phyloP scores from a whole-genome alignment of 2,797 vertebrate species.

The Muraenolepis orangiensis region DNA sequence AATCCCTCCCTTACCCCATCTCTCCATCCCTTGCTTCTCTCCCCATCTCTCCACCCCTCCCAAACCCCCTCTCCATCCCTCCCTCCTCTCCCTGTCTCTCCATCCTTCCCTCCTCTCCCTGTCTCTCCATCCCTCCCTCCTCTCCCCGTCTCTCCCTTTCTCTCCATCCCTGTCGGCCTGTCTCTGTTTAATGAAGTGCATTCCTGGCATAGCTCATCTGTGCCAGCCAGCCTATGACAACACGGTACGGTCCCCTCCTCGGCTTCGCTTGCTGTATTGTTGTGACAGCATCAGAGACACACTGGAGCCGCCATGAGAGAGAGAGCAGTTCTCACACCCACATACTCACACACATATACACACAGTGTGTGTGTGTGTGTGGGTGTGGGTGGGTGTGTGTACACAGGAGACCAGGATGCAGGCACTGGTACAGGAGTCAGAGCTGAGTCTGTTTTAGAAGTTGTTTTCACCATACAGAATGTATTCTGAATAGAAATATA shows the following conservation, averaged over 20 bases:
- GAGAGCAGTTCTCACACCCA: background rate
- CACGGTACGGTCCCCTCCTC: slow-evolving; percentile 29
- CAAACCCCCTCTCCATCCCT: background rate
- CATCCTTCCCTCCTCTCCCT: background rate
- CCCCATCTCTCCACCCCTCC: background rate
- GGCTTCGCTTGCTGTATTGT: slow-evolving; percentile 13
- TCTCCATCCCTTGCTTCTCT: background rate
- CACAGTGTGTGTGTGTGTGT: background rate
- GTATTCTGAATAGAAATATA: too few relatives aligned
- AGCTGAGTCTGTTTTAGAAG: background rate
- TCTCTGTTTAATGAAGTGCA: slow-evolving; percentile 31
- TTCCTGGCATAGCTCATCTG: slow-evolving; percentile 60
- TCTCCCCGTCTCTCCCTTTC: background rate
- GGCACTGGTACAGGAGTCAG: background rate
- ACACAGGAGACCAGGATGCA: background rate
- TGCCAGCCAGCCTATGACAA: slow-evolving; percentile 46
- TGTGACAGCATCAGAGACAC: background rate
- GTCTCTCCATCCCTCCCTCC: background rate
- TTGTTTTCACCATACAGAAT: background rate
- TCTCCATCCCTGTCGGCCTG: background rate
- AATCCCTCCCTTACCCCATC: background rate
- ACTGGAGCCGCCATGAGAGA: background rate
- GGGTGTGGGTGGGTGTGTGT: background rate
- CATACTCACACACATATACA: too few relatives aligned
- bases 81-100: background rate